A percentile compares a stretch with the other conserved stretches of the same genome.
Conservation (phyloP, 2,797 vertebrate genomes). For the Leucoraja ocellata region DNA sequence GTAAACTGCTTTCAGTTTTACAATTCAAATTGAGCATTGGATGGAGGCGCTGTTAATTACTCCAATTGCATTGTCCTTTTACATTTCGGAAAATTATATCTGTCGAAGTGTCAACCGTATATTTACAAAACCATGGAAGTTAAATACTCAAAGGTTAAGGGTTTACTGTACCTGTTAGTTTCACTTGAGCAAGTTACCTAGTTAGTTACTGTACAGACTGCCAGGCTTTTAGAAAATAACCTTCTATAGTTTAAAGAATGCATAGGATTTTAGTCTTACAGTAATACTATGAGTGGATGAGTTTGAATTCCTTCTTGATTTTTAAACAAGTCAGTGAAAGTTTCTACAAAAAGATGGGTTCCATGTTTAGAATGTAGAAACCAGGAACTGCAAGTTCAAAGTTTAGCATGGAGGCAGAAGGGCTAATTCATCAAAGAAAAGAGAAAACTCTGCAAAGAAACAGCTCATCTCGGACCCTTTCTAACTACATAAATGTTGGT, state of each 20-base stretch:
- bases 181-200: background rate
- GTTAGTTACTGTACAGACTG: background rate
- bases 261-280: background rate
- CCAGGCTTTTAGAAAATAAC: background rate
- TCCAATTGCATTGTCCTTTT: no score
- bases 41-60: no score
- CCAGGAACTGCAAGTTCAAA: no score
- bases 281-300: background rate
- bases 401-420: background rate
- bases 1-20: no score
- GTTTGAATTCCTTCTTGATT: background rate
- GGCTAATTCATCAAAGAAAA: background rate
- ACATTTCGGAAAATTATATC: no score
- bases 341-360: background rate
- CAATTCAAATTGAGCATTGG: no score
- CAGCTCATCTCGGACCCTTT: background rate
- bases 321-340: background rate
- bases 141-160: background rate
- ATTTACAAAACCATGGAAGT: no score
- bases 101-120: no score
- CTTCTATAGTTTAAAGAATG: background rate
- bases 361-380: no score
- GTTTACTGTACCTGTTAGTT: background rate
- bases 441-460: background rate
- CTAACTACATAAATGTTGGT: no score